Evolutionary conservation across 2,888 invertebrate genomes (phyloP).

Genomic region (Hydrotaea diabolus): DNA sequence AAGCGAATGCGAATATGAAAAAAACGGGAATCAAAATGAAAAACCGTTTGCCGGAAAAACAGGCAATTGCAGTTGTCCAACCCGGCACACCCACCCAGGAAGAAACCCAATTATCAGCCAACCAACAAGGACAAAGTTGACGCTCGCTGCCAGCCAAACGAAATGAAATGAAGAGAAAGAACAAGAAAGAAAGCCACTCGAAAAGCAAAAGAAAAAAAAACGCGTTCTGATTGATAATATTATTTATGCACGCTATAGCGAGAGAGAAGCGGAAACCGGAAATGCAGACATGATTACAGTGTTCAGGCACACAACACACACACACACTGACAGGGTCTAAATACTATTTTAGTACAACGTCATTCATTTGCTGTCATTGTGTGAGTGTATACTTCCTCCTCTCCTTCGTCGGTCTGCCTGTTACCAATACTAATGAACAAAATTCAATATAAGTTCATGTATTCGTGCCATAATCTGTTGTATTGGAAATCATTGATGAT

Average conservation of each 20-base stretch:
- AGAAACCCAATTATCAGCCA: neutral
- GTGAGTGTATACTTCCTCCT: neutral
- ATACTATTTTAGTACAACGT: neutral
- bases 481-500: constrained; percentile 16
- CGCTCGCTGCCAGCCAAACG: neutral
- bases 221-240: constrained; percentile 33
- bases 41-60: neutral
- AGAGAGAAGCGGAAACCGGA: constrained; percentile 19
- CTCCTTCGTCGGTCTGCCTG: neutral
- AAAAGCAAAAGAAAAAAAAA: too few relatives aligned
- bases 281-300: constrained; percentile 32
- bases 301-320: neutral
- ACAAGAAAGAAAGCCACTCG: neutral
- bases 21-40: constrained; percentile 6
- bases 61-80: neutral
- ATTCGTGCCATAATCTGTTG: constrained; percentile 13
- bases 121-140: constrained; percentile 30
- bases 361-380: neutral
- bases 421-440: constrained; percentile 36
- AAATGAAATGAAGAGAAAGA: constrained; percentile 1
- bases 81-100: neutral
- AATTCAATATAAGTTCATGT: constrained; percentile 27
- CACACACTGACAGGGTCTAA: neutral
- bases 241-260: constrained; percentile 20
- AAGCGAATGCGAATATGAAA: neutral